Base-by-base conservation (phyloP, 1,140 invertebrate genomes). In the Diachasmimorpha longicaudata region DNA sequence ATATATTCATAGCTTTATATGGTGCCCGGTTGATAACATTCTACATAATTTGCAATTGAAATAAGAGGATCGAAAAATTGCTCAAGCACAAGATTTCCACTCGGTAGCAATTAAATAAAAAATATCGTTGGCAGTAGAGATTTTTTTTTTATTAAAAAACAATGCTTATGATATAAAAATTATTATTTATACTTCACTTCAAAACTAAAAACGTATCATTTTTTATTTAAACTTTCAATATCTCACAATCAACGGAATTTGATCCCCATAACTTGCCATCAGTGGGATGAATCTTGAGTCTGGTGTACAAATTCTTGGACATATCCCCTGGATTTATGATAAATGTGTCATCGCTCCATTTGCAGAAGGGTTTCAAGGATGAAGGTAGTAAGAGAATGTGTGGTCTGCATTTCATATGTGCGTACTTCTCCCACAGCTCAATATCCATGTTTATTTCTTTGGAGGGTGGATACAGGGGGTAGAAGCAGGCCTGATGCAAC, bases 361-460 rank as follows among this genome's bases (percentile, higher is more conserved):
- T 96, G 55, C 94, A 91, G 86, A 97, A 98, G 84, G 93, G 92
- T 85, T 93, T 91, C 72, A 97, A 92, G 83, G 95, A 93, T 10
- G 96, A 97, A 3, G 96, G 96, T 77, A 96, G 83, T 55, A 98
- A 87, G 0, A 98, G 86, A 9, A 98, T 79, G 84, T 98, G 95
- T 0, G 96, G 96, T 66, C 92, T 92, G 67, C 90, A 85, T 13
- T 93, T 88, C 73, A 96, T 89, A 71, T 91, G 90, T 11, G 91
- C 92, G 84, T 93, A 91, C 77, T 92, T 90, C 46, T 93, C 91
- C 88, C 93, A 94, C 52, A 94, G 86, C 69, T 91, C 89, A 14
- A 91, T 91, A 85, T 97, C 96, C 4, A 95, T 81, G 79, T 92
- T 91, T 10, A 94, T 83, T 66, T 93, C 91, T 76, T 91, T 88